These are phyloP conservation scores for Eupsittula cactorum DNA, from an alignment of 2,113 vertebrate species.

Conservation along the genomic window DNA sequence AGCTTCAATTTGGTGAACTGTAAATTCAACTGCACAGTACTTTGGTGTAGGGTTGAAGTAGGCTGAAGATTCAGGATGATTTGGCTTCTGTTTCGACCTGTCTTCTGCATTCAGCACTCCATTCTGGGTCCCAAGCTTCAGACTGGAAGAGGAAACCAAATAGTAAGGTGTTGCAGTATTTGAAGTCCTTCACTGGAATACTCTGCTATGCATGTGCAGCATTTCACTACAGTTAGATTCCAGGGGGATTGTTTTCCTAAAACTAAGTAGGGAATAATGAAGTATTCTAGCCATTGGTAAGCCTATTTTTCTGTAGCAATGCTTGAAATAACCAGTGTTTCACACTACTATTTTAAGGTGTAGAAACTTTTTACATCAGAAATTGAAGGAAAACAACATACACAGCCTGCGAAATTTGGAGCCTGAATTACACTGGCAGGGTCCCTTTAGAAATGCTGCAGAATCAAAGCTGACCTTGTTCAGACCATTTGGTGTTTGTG, in stretches of 20 bases:
- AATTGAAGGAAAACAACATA: not conserved
- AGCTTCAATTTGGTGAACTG: not conserved
- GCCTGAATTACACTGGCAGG: not conserved
- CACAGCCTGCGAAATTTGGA: not conserved
- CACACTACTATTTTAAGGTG: not conserved
- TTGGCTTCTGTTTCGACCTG: not conserved
- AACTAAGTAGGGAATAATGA: not conserved
- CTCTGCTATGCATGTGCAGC: accelerated
- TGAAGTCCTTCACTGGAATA: not conserved
- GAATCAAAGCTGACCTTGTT: not conserved
- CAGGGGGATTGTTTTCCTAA: not conserved
- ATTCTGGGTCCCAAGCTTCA: not conserved
- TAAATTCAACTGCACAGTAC: not conserved
- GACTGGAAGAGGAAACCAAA: not conserved
- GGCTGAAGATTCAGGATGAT: not conserved
- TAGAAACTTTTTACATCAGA: not conserved
- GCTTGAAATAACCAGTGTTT: not conserved
- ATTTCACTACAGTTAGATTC: not conserved
- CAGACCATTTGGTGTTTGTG: not conserved
- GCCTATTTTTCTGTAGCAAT: not conserved
- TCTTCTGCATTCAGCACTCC: not conserved
- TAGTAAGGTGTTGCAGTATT: not conserved
- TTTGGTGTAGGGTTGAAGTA: not conserved
- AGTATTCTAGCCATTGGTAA: not conserved
- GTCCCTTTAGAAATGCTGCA: not conserved